These are phyloP conservation scores for Phymastichus coffea DNA, from an alignment of 1,140 invertebrate species.

Conservation along the genomic window DNA sequence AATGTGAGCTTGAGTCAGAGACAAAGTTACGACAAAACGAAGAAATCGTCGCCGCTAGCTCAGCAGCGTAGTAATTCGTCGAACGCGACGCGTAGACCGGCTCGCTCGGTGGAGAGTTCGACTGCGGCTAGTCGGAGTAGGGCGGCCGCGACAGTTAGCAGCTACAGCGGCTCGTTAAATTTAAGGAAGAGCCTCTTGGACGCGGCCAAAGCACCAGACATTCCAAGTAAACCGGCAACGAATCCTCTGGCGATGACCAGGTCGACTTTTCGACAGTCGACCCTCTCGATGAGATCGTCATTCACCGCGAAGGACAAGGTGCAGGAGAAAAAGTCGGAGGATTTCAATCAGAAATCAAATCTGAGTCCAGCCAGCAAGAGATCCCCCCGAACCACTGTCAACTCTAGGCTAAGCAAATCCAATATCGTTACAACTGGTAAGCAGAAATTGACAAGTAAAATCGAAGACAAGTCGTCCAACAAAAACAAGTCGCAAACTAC, in stretches of 20 bases:
- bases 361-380: constrained; percentile 46
- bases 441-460: constrained; percentile 27
- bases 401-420: constrained; percentile 34
- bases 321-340: constrained; percentile 40
- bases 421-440: constrained; percentile 18
- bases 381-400: constrained; percentile 46
- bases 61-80: constrained; percentile 44
- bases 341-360: constrained; percentile 35
- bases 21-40: constrained; percentile 37
- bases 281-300: constrained; percentile 2
- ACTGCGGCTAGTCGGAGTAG: constrained; percentile 52
- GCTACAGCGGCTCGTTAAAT: constrained; percentile 48
- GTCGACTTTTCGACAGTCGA: constrained; percentile 21
- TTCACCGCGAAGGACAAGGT: constrained; percentile 22
- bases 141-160: constrained; percentile 44
- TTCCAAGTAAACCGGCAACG: constrained; percentile 35
- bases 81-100: constrained; percentile 33
- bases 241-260: constrained; percentile 28
- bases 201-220: constrained; percentile 51
- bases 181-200: constrained; percentile 49
- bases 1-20: constrained; percentile 25
- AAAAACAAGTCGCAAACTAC: constrained; percentile 43
- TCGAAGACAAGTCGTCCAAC: constrained; percentile 37
- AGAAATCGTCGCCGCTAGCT: constrained; percentile 44
- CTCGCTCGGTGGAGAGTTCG: constrained; percentile 46